Evolutionary conservation across 2,888 invertebrate species (phyloP).

Genomic region (Leptopterna dolabrata): DNA sequence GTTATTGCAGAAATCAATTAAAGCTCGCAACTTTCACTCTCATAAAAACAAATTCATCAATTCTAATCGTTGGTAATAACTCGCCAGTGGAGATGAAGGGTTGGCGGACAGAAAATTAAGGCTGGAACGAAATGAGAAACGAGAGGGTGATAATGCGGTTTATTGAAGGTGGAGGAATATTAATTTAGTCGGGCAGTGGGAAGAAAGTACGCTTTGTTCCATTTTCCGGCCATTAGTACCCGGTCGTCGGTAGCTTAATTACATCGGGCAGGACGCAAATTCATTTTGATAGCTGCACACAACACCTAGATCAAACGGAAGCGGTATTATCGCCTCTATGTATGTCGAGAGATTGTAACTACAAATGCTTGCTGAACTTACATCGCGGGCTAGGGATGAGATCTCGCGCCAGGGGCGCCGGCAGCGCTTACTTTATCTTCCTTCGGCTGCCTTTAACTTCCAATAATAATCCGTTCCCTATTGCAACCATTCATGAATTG

Average conservation of each 20-base stretch:
- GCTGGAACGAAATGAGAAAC: background rate
- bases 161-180: background rate
- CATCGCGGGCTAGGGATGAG: too few species aligned
- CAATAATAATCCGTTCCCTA: too few species aligned
- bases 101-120: background rate
- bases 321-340: background rate
- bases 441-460: too few species aligned
- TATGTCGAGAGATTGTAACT: background rate
- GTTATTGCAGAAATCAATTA: too few species aligned
- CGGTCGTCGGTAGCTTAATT: background rate
- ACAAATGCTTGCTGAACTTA: too few species aligned
- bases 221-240: slow-evolving; percentile 25
- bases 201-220: slow-evolving; percentile 1
- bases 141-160: background rate
- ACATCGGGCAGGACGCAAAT: background rate
- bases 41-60: background rate
- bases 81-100: background rate
- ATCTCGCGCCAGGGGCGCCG: too few species aligned
- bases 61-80: background rate
- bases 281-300: background rate
- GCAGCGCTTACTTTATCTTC: too few species aligned
- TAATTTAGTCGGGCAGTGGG: background rate
- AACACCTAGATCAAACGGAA: background rate
- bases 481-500: too few species aligned
- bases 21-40: background rate